Evolutionary conservation across 37 sponge, comb jelly and placozoan species (phyloP).

Genomic region (Chondrilla cf. caribensis): DNA sequence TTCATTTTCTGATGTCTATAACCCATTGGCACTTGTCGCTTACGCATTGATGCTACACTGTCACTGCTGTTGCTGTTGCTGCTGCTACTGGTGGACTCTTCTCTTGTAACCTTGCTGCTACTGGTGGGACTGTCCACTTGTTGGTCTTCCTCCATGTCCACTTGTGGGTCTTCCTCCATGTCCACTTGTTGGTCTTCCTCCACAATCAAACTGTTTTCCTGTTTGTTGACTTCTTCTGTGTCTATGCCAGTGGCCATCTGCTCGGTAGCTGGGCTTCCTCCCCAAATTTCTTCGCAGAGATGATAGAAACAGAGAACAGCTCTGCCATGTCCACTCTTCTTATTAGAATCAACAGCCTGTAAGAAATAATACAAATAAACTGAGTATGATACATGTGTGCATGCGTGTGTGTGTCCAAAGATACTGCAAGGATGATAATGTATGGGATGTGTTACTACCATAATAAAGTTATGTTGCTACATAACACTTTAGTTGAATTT

Average conservation of each 20-base stretch:
- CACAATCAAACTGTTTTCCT: background rate
- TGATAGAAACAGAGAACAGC: background rate
- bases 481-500: too few species aligned
- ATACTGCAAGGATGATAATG: too few species aligned
- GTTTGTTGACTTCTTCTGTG: background rate
- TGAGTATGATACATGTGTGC: too few species aligned
- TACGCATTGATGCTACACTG: background rate
- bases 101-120: background rate
- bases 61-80: background rate
- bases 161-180: background rate
- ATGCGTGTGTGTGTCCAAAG: too few species aligned
- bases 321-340: constrained; percentile 1
- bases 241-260: constrained; percentile 2
- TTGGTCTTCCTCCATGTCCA: background rate
- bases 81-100: background rate
- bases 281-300: background rate
- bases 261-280: constrained; percentile 16
- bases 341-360: background rate
- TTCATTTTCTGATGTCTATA: constrained; percentile 10
- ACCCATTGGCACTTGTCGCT: background rate
- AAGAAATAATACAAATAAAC: too few species aligned
- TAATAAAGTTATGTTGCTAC: too few species aligned
- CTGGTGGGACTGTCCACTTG: background rate
- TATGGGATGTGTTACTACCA: too few species aligned
- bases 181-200: background rate